Evolutionary conservation across 2,797 vertebrate species (phyloP), one percentile per base, ranked within the genome.

Genomic region (Gila robusta): DNA sequence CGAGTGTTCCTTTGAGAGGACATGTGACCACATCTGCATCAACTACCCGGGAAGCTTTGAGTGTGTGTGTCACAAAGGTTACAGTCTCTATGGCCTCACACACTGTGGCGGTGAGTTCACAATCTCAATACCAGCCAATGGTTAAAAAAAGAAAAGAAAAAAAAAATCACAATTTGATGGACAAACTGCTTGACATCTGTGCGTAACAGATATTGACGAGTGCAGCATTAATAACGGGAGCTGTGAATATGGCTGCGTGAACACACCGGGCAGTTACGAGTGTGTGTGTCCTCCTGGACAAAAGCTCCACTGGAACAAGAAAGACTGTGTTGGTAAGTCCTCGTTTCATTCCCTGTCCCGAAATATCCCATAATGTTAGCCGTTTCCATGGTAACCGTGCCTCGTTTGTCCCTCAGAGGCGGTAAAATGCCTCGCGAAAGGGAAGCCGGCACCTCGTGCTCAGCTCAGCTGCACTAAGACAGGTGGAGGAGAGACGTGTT

Each of bases 231-330:
- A 94, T 93, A 97, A 97, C 0, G 98, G 97, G 0, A 96, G 97
- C 95, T 99, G 98, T 66, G 97, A 97, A 89, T 86, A 95, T 1
- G 94, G 96, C 80, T 99, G 98, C 79, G 79, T 97, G 7, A 99
- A 99, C 92, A 98, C 96, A 0, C 94, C 95, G 91, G 98, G 98
- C 23, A 92, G 96, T 92, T 99, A 97, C 0, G 97, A 98, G 85
- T 99, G 98, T 64, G 47, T 96, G 77, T 99, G 98, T 91, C 97
- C 97, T 0, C 90, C 94, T 0, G 97, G 97, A 44, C 95, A 96
- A 92, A 97, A 96, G 56, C 95, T 98, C 4, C 97, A 99, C 92
- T 99, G 98, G 98, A 99, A 99, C 93, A 97, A 96, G 93, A 99
- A 98, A 85, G 98, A 99, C 85, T 99, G 98, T 6, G 88, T 97